These are phyloP conservation scores for Asobara japonica DNA, from an alignment of 1,140 invertebrate genomes.

Conservation along the genomic window DNA sequence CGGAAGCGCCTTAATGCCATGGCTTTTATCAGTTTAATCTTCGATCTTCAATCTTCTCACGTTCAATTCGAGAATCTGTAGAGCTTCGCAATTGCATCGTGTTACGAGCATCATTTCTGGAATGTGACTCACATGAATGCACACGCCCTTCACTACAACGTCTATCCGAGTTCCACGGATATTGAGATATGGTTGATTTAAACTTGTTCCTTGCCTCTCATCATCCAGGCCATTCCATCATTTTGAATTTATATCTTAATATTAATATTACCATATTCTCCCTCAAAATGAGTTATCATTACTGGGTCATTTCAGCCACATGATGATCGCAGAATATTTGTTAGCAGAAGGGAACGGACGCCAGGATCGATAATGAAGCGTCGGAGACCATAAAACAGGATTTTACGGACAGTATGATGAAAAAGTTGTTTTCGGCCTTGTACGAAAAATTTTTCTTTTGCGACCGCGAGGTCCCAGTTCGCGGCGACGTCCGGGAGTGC, in stretches of 20 bases:
- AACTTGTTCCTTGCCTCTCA: background rate
- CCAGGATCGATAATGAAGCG: no score
- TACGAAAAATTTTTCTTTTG: no score
- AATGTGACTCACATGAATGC: background rate
- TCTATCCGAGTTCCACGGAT: background rate
- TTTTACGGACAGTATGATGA: no score
- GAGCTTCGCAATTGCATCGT: background rate
- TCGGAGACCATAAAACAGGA: no score
- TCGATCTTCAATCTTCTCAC: background rate
- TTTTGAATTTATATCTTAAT: background rate
- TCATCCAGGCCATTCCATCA: background rate
- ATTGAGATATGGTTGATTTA: background rate
- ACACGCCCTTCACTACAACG: background rate
- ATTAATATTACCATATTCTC: slow-evolving; percentile 12
- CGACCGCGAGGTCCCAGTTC: no score
- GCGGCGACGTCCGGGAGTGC: no score
- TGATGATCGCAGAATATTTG: background rate
- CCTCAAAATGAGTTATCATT: slow-evolving; percentile 1
- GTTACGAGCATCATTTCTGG: background rate
- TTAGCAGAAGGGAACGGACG: no score
- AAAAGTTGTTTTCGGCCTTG: no score
- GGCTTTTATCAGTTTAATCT: background rate
- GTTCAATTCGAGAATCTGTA: background rate
- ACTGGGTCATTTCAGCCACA: background rate
- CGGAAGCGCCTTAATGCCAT: no score